Percentiles rank a stretch among this genome's conserved stretches.
Evolutionary conservation across 1,140 invertebrate genomes (phyloP).

Genomic region (Drosophila quadrilineata): DNA sequence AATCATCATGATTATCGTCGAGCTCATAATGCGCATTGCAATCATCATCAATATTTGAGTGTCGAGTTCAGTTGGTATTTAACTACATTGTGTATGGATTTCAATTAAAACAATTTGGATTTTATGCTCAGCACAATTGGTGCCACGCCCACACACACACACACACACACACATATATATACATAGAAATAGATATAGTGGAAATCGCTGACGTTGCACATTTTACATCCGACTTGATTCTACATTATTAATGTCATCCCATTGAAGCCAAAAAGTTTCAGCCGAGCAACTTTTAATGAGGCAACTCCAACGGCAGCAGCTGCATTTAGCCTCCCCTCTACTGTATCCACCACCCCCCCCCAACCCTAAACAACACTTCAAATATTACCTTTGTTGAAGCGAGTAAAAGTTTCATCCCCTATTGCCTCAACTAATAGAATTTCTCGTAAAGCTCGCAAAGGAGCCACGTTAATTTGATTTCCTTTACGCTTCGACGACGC

Average conservation of each 20-base stretch:
- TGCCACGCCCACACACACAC: not conserved
- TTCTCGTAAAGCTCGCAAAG: constrained; percentile 41
- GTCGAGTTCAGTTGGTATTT: constrained; percentile 21
- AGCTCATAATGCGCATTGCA: constrained; percentile 17
- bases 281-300: constrained; percentile 57
- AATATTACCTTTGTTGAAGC: too few species aligned
- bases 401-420: too few species aligned
- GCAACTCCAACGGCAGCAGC: constrained; percentile 31
- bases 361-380: not conserved
- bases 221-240: constrained; percentile 32
- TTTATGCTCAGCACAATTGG: not conserved
- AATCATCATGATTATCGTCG: constrained; percentile 4
- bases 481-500: constrained; percentile 34
- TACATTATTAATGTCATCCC: constrained; percentile 55
- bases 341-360: not conserved
- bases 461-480: constrained; percentile 57
- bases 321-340: not conserved
- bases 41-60: constrained; percentile 29
- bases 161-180: not conserved
- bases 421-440: constrained; percentile 35
- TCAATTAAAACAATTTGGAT: constrained; percentile 49
- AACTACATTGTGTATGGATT: too few species aligned
- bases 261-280: constrained; percentile 57
- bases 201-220: constrained; percentile 29
- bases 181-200: too few species aligned